A percentile compares a stretch with the other conserved stretches of the same genome.
Evolutionary conservation across 1,140 invertebrate species (phyloP).

Genomic region (Achatina immaculata): DNA sequence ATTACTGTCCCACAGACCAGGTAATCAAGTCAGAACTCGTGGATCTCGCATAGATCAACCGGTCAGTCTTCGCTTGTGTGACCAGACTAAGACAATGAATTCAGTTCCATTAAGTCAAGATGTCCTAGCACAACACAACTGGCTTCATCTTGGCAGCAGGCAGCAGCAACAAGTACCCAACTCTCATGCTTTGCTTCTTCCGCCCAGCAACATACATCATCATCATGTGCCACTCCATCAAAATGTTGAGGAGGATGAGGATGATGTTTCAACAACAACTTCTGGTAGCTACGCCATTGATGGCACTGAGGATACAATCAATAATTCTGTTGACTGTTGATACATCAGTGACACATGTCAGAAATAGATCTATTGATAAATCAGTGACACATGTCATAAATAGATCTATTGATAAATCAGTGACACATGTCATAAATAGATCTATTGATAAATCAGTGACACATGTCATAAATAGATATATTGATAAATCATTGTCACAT

Average conservation of each 20-base stretch:
- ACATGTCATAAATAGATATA: too few relatives aligned
- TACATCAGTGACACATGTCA: too few relatives aligned
- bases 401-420: not conserved
- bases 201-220: not conserved
- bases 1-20: too few relatives aligned
- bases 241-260: conserved; percentile 33
- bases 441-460: not conserved
- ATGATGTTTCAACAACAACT: conserved; percentile 32
- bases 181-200: not conserved
- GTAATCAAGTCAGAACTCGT: too few relatives aligned
- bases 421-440: too few relatives aligned
- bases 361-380: not conserved
- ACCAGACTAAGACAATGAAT: not conserved
- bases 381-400: too few relatives aligned
- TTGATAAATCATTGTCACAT: too few relatives aligned
- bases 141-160: not conserved
- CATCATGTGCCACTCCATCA: not conserved
- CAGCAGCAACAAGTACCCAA: not conserved
- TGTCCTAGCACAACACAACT: not conserved
- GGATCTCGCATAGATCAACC: too few relatives aligned
- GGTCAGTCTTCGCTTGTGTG: too few relatives aligned
- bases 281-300: conserved; percentile 37
- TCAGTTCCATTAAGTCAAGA: conserved; percentile 10
- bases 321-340: conserved; percentile 23
- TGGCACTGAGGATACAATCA: not conserved